Evolutionary conservation across 2,888 invertebrate genomes (phyloP), one percentile per base, ranked within the genome.

Genomic region (Diachrysia chrysitis): DNA sequence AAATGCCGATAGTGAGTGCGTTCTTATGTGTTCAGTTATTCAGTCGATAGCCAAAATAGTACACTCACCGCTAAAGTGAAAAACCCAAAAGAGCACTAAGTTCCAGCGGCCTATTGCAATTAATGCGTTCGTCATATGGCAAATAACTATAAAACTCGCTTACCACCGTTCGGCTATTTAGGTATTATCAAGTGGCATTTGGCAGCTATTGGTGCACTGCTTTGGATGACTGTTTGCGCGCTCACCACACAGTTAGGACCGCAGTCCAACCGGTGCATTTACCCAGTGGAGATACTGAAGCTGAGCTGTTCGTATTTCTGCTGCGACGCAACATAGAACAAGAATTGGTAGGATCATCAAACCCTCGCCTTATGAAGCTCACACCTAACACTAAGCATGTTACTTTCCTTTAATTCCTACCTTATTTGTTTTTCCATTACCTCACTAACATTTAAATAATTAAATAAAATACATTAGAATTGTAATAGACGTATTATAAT

Each of bases 291-390:
- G 69, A 72, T 80, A 69, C 76, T 62, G 55, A 67, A 79, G 72
- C 68, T 78, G 67, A 78, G 56, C 67, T 78, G 61, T 59, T 69
- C 58, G 72, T 76, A 78, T 73, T 81, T 77, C 82, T 69, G 53
- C 74, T 78, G 73, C 72, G 79, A 81, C 81, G 79, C 82, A 82
- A 82, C 82, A 82, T 82, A 82, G 81, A 81, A 72, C 75, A 66
- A 68, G 58, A 46, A 63, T 69, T 73, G 71, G 76, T 73, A 71
- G 69, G 63, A 63, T 56, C 48, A 56, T 61, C 58, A 63, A 54
- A 54, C 66, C 71, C 64, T 67, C 76, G 60, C 71, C 71, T 66
- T 58, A 54, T 3, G 59, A 75, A 74, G 75, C 63, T 70, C 63
- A 70, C 32, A 58, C 14, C 21, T 66, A 63, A 70, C 61, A 61